phyloP scores from a whole-genome alignment of 2,113 vertebrate genomes.

The Oreocharis arfaki region DNA sequence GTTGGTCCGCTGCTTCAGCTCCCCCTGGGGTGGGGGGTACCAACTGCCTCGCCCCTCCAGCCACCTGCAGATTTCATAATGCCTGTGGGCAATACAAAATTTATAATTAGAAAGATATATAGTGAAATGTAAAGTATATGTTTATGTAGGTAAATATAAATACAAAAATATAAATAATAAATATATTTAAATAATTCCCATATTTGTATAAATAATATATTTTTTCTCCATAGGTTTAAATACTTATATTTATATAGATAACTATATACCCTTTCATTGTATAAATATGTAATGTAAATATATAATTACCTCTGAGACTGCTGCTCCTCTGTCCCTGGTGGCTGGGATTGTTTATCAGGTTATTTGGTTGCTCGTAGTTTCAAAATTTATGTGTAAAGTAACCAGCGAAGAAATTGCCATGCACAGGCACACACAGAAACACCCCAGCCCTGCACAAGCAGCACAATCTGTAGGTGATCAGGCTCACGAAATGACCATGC shows the following conservation, averaged over 20 bases:
- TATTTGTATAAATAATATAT: background rate
- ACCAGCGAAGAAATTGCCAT: fast-evolving
- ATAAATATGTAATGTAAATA: background rate
- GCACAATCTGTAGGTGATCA: fast-evolving
- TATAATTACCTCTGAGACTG: background rate
- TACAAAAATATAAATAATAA: background rate
- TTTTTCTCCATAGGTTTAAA: background rate
- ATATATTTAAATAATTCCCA: background rate
- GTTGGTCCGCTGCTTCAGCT: background rate
- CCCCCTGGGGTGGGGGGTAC: background rate
- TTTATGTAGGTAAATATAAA: background rate
- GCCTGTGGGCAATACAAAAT: background rate
- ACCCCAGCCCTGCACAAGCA: background rate
- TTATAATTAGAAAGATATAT: background rate
- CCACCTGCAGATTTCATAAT: background rate
- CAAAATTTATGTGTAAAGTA: background rate
- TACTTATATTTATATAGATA: background rate
- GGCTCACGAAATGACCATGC: fast-evolving
- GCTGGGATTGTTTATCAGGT: background rate
- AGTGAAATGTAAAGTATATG: background rate
- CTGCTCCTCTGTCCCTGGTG: background rate
- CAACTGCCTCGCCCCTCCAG: background rate
- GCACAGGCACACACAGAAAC: background rate
- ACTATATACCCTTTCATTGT: background rate
- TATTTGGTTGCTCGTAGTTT: background rate